Evolutionary conservation across 2,888 invertebrate species (phyloP).

Genomic region (Eulithis prunata): DNA sequence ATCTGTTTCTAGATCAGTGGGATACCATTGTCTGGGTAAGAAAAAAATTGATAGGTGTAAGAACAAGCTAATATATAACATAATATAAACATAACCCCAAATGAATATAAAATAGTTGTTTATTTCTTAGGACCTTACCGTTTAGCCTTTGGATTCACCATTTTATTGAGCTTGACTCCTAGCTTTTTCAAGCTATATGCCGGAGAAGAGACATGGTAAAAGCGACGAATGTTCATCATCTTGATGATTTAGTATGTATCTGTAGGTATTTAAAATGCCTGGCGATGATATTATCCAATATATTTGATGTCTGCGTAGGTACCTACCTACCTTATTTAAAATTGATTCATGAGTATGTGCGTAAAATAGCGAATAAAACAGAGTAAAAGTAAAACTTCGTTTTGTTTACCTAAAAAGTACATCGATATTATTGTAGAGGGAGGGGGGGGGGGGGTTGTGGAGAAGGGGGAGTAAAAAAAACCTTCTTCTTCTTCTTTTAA

Average conservation of each 20-base stretch:
- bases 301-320: too few species aligned
- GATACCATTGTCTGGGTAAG: constrained; percentile 68
- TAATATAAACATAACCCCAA: constrained; percentile 22
- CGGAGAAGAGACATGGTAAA: constrained; percentile 63
- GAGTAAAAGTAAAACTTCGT: too few species aligned
- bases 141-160: constrained; percentile 71
- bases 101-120: not conserved
- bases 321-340: too few species aligned
- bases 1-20: constrained; percentile 50
- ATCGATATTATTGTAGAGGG: too few species aligned
- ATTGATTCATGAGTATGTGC: too few species aligned
- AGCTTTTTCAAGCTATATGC: constrained; percentile 64
- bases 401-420: too few species aligned
- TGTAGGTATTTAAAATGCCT: too few species aligned
- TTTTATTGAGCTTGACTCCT: constrained; percentile 70
- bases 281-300: too few species aligned
- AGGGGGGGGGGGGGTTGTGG: too few species aligned
- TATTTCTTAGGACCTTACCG: constrained; percentile 50
- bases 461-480: too few species aligned
- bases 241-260: constrained; percentile 8
- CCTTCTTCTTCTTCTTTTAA: too few species aligned
- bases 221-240: constrained; percentile 58
- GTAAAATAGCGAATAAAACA: too few species aligned
- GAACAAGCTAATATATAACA: not conserved
- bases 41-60: constrained; percentile 17